A percentile compares a stretch with the other conserved stretches of the same genome.
phyloP scores from a whole-genome alignment of 2,888 invertebrate species.

The Leucophenga montana region DNA sequence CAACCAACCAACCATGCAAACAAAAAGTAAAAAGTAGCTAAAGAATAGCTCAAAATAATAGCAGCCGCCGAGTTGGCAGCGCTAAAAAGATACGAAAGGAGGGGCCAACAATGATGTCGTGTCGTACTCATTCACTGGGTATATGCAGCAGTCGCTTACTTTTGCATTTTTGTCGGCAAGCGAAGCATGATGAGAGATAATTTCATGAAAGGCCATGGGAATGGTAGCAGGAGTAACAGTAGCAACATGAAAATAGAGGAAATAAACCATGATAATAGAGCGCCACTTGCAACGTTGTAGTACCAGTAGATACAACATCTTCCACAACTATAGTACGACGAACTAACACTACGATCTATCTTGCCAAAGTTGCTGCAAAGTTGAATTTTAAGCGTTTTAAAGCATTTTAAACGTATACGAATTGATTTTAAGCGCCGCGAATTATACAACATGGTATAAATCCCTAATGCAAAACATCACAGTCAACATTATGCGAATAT shows the following conservation, averaged over 20 bases:
- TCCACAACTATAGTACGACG: too few relatives aligned
- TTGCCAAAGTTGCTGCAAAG: too few relatives aligned
- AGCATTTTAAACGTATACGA: too few relatives aligned
- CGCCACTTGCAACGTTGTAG: not conserved
- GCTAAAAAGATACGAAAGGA: not conserved
- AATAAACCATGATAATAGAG: conserved; percentile 18
- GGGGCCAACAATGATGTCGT: not conserved
- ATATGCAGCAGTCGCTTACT: not conserved
- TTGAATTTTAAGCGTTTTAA: too few relatives aligned
- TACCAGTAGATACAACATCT: too few relatives aligned
- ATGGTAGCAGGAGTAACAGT: not conserved
- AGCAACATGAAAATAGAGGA: conserved; percentile 2
- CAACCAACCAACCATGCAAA: not conserved
- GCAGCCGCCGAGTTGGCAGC: not conserved
- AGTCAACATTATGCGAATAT: too few relatives aligned
- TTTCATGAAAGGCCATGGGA: conserved; percentile 13
- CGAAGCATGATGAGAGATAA: conserved; percentile 22
- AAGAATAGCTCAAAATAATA: conserved; percentile 15
- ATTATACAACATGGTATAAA: too few relatives aligned
- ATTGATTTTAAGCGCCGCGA: too few relatives aligned
- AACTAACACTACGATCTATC: too few relatives aligned
- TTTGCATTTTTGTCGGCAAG: conserved; percentile 15
- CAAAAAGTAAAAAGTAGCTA: not conserved
- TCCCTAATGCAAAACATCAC: too few relatives aligned
- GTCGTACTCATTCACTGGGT: not conserved